phyloP scores from a whole-genome alignment of 2,113 vertebrate species.

The Amazona guildingii region DNA sequence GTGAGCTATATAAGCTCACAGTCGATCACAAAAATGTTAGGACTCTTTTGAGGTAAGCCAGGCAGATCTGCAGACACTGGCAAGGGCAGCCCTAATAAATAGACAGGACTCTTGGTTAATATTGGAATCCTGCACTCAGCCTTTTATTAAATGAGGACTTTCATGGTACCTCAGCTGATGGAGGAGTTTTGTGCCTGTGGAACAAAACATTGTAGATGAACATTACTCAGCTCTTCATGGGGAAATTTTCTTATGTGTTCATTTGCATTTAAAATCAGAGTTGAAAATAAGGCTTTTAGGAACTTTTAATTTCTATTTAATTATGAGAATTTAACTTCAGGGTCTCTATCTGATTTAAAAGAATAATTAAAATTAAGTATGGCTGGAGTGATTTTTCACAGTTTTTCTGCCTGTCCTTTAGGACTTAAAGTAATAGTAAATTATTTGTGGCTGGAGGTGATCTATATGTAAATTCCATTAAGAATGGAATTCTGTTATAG shows the following conservation, averaged over 20 bases:
- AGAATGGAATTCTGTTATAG: slow-evolving; percentile 81
- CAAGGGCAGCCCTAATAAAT: background rate
- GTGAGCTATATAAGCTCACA: background rate
- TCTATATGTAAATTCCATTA: slow-evolving; percentile 89
- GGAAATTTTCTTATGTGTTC: slow-evolving; percentile 38
- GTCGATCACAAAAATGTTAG: background rate
- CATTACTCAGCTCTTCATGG: slow-evolving; percentile 3
- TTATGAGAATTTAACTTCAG: slow-evolving; percentile 85
- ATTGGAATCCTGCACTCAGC: background rate
- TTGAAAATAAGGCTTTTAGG: slow-evolving; percentile 79
- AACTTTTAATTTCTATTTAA: slow-evolving; percentile 88
- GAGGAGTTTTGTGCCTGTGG: background rate
- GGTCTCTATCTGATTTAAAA: slow-evolving; percentile 88
- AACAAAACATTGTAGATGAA: background rate
- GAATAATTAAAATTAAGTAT: slow-evolving; percentile 97
- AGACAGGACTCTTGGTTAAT: background rate
- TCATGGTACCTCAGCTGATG: background rate
- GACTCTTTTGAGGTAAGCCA: background rate
- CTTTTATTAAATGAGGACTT: background rate
- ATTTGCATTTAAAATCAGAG: slow-evolving; percentile 82
- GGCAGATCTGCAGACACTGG: background rate
- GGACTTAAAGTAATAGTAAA: slow-evolving; percentile 87
- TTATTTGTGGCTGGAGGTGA: slow-evolving; percentile 86
- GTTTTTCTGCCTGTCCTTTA: slow-evolving; percentile 80
- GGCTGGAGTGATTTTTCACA: slow-evolving; percentile 85